A percentile compares a stretch with the other conserved stretches of the same genome.
Evolutionary conservation across 2,797 vertebrate species (phyloP).

Genomic region (Cryptoprocta ferox): DNA sequence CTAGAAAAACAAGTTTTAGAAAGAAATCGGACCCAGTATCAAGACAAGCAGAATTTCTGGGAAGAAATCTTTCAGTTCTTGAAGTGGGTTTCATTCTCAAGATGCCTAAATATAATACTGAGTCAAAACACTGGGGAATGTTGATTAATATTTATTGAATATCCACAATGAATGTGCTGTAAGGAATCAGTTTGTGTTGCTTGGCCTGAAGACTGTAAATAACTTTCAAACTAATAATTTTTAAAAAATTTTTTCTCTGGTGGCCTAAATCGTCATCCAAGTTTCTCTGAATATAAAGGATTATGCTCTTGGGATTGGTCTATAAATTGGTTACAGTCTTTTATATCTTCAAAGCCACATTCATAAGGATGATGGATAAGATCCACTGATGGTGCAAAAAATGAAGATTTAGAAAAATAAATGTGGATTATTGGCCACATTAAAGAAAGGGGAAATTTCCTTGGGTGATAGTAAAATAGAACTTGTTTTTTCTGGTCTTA

Average conservation of each 20-base stretch:
- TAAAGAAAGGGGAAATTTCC: slow-evolving; percentile 70
- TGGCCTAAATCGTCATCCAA: slow-evolving; percentile 49
- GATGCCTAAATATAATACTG: slow-evolving; percentile 45
- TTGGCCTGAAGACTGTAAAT: slow-evolving; percentile 55
- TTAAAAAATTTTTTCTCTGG: slow-evolving; percentile 20
- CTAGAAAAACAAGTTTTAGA: slow-evolving; percentile 45
- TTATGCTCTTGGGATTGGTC: slow-evolving; percentile 51
- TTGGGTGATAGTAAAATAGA: slow-evolving; percentile 65
- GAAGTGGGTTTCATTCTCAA: slow-evolving; percentile 61
- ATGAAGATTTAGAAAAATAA: slow-evolving; percentile 66
- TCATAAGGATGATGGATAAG: slow-evolving; percentile 49
- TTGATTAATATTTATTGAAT: slow-evolving; percentile 62
- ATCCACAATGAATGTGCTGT: slow-evolving; percentile 32
- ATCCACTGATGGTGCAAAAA: slow-evolving; percentile 34
- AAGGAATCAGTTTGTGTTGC: slow-evolving; percentile 52
- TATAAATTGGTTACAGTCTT: slow-evolving; percentile 69
- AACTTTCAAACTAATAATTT: slow-evolving; percentile 65
- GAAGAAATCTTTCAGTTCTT: slow-evolving; percentile 47
- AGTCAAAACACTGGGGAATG: slow-evolving; percentile 30
- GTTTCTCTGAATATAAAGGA: slow-evolving; percentile 65
- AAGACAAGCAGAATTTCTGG: slow-evolving; percentile 53
- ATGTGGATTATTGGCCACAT: slow-evolving; percentile 59
- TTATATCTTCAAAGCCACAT: slow-evolving; percentile 59
- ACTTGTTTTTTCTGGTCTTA: slow-evolving; percentile 36
- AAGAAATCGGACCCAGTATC: slow-evolving; percentile 25